These are phyloP conservation scores for Hypolimnas misippus DNA, from an alignment of 2,888 invertebrate species.

Conservation along the genomic window DNA sequence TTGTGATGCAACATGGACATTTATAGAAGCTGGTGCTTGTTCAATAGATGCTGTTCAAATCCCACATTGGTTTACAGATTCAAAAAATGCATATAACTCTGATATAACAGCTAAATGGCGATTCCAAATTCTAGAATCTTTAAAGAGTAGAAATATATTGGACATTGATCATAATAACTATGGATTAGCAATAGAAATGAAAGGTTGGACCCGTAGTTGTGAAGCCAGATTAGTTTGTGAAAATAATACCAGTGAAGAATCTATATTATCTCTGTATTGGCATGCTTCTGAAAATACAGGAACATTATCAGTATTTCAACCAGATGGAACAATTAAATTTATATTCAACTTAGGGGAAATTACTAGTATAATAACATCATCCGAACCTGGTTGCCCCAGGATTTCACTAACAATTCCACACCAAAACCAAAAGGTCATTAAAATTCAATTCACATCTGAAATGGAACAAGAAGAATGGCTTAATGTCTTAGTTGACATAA, in stretches of 20 bases:
- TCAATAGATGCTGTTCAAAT: constrained; percentile 88
- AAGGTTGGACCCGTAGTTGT: constrained; percentile 93
- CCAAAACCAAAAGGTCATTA: constrained; percentile 84
- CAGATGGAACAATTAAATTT: constrained; percentile 91
- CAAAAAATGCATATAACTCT: constrained; percentile 81
- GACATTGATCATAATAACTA: constrained; percentile 84
- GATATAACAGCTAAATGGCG: constrained; percentile 91
- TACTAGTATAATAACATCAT: constrained; percentile 89
- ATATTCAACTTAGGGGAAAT: constrained; percentile 89
- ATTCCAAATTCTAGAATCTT: constrained; percentile 87
- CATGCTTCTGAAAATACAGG: constrained; percentile 89
- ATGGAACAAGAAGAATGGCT: constrained; percentile 96
- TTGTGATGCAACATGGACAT: constrained; percentile 92
- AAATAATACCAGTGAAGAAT: constrained; percentile 87
- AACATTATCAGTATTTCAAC: constrained; percentile 89
- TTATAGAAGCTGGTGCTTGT: constrained; percentile 92
- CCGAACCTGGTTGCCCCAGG: constrained; percentile 91
- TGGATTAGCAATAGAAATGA: constrained; percentile 91
- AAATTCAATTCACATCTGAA: constrained; percentile 92
- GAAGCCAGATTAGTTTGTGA: constrained; percentile 88
- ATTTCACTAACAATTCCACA: constrained; percentile 89
- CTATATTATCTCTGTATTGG: constrained; percentile 92
- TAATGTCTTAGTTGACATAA: constrained; percentile 90
- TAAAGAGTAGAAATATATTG: constrained; percentile 84
- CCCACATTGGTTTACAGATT: constrained; percentile 91